Conservation (phyloP, 2,888 invertebrate species). For the Geophilus truncorum region DNA sequence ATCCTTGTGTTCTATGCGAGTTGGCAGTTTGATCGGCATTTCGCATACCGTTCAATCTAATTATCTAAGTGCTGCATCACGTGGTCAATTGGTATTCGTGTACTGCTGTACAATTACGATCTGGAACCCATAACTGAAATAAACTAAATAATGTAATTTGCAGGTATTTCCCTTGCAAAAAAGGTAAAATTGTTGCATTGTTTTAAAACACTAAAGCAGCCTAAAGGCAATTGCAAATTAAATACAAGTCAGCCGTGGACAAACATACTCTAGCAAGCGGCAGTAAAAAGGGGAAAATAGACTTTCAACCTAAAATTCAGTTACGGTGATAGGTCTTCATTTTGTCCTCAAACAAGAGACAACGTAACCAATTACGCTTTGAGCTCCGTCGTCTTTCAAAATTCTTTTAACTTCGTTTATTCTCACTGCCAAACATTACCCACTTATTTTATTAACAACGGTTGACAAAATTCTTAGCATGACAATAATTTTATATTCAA, state of each 20-base stretch:
- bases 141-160: too few relatives aligned
- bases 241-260: neutral
- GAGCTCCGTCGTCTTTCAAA: neutral
- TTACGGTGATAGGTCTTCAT: neutral
- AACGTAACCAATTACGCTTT: neutral
- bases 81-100: too few relatives aligned
- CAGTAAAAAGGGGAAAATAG: neutral
- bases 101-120: too few relatives aligned
- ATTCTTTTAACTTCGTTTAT: neutral
- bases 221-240: neutral
- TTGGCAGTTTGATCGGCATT: too few relatives aligned
- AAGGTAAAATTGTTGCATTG: too few relatives aligned
- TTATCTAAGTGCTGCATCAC: too few relatives aligned
- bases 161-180: too few relatives aligned
- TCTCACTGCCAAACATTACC: slow-evolving; percentile 1
- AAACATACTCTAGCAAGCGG: neutral
- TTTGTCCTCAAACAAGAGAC: neutral
- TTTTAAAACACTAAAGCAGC: too few relatives aligned
- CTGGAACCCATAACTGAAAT: too few relatives aligned
- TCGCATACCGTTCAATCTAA: too few relatives aligned
- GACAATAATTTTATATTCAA: slow-evolving; percentile 11
- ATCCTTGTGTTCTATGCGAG: too few relatives aligned
- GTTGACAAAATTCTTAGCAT: neutral
- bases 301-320: neutral
- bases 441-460: neutral